Percentiles rank a stretch among this genome's conserved stretches.
phyloP scores from a whole-genome alignment of 2,888 invertebrate species.

The Temnothorax rugatulus region DNA sequence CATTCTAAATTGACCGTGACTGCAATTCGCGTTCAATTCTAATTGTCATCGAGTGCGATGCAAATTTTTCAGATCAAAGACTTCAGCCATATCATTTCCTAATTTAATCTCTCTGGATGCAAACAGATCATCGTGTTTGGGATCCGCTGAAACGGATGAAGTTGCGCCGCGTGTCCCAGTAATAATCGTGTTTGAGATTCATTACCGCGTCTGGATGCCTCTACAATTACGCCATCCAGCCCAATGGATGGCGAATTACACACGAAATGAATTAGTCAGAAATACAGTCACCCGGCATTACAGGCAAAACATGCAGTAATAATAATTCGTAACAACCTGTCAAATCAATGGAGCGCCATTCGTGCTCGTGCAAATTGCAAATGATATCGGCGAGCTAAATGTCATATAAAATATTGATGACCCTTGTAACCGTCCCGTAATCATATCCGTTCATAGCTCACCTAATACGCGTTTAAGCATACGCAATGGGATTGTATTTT shows the following conservation, averaged over 20 bases:
- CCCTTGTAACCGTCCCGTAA: constrained; percentile 48
- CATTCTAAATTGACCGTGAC: neutral
- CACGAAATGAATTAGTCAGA: constrained; percentile 47
- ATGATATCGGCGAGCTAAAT: constrained; percentile 52
- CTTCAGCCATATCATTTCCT: neutral
- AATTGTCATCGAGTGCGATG: neutral
- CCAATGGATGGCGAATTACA: constrained; percentile 42
- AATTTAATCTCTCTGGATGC: neutral
- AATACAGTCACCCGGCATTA: neutral
- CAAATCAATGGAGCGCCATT: constrained; percentile 56
- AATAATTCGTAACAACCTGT: constrained; percentile 59
- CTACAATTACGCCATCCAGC: constrained; percentile 36
- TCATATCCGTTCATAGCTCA: constrained; percentile 46
- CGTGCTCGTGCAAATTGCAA: constrained; percentile 51
- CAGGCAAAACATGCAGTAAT: constrained; percentile 49
- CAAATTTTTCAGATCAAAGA: neutral
- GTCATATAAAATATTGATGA: constrained; percentile 57
- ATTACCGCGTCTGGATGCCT: constrained; percentile 20
- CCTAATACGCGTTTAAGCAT: constrained; percentile 54
- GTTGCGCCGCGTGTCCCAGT: neutral
- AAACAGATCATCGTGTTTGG: neutral
- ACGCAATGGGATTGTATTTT: constrained; percentile 56
- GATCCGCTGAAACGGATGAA: constrained; percentile 3
- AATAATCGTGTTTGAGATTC: constrained; percentile 43
- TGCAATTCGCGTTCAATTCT: neutral